phyloP scores from a whole-genome alignment of 2,113 vertebrate species.

The pig (Sus scrofa) region DNA sequence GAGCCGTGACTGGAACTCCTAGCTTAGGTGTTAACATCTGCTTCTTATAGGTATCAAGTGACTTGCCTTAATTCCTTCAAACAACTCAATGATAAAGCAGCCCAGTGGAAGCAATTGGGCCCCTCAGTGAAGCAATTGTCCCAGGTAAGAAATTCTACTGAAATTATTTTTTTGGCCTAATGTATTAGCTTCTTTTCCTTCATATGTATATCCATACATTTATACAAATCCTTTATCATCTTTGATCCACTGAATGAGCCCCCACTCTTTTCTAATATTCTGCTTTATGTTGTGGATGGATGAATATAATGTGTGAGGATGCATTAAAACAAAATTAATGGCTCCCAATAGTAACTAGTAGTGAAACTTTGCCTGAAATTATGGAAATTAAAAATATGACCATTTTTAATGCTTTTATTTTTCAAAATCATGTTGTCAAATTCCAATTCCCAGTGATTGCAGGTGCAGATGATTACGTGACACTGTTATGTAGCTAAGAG shows the following conservation, averaged over 20 bases:
- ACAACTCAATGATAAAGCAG: neutral
- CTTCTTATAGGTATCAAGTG: neutral
- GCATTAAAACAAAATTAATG: neutral
- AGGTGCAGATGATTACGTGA: neutral
- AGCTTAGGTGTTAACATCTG: neutral
- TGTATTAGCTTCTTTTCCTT: neutral
- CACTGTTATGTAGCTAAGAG: neutral
- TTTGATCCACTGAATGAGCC: neutral
- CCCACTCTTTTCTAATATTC: neutral
- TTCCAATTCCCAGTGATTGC: neutral
- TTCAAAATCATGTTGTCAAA: neutral
- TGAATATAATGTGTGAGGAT: neutral
- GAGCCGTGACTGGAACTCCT: no score
- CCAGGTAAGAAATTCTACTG: neutral
- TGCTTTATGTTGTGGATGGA: neutral
- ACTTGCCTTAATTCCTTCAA: neutral
- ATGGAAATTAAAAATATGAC: neutral
- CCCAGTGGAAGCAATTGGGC: neutral
- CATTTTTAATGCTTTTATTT: neutral
- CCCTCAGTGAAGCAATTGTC: neutral
- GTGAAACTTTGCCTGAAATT: neutral
- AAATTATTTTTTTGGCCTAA: neutral
- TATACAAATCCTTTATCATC: neutral
- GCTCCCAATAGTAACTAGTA: neutral
- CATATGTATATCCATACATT: fast-evolving